Conservation (phyloP, 2,113 vertebrate species). For the Mesocricetus auratus region DNA sequence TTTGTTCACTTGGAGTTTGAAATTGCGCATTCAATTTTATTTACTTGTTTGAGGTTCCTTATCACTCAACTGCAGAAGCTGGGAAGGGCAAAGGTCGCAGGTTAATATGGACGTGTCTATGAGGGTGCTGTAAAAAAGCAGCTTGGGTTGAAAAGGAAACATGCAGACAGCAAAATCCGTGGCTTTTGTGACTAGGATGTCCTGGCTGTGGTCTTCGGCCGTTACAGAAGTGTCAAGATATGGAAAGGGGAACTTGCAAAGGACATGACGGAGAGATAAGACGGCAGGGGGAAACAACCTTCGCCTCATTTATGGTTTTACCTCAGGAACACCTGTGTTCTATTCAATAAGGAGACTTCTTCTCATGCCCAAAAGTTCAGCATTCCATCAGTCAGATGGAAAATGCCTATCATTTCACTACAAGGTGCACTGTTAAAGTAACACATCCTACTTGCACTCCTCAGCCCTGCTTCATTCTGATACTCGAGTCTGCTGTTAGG, state of each 20-base stretch:
- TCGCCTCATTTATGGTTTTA: not conserved
- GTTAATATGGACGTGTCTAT: not conserved
- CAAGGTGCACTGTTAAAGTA: not conserved
- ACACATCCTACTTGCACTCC: not conserved
- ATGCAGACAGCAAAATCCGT: not conserved
- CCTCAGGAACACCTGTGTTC: not conserved
- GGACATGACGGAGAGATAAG: not conserved
- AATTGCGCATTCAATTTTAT: constrained; percentile 12
- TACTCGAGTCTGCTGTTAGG: not conserved
- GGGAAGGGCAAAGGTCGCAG: constrained; percentile 18
- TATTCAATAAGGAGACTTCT: not conserved
- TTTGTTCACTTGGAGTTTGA: constrained; percentile 25
- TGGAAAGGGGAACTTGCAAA: not conserved
- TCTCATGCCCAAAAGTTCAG: not conserved
- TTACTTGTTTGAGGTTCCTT: constrained; percentile 52
- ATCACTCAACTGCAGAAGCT: constrained; percentile 1
- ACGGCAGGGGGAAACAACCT: not conserved
- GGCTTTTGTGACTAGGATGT: not conserved
- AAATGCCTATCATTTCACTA: not conserved
- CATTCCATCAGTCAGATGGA: not conserved
- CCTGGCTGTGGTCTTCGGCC: not conserved
- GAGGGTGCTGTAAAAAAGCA: constrained; percentile 8
- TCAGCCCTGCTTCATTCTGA: not conserved
- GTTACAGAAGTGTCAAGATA: not conserved
- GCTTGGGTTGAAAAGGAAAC: not conserved